Conservation (phyloP, 2,113 vertebrate species). For the Clarias batrachus region DNA sequence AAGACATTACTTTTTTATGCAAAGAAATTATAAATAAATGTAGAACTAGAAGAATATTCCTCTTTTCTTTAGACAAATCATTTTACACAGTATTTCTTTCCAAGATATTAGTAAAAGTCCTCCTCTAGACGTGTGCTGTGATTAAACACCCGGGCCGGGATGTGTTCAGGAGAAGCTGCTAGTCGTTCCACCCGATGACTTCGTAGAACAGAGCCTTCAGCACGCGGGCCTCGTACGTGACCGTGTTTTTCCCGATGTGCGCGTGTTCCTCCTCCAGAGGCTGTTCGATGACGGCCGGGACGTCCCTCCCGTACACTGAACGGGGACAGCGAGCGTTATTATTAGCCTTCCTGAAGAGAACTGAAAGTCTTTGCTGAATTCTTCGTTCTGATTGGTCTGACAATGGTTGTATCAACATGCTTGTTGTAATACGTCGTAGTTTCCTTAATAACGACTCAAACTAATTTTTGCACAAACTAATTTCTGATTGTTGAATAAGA, state of each 20-base stretch:
- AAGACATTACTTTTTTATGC: neutral
- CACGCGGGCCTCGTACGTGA: slow-evolving; percentile 90
- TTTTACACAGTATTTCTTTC: neutral
- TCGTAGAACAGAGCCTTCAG: slow-evolving; percentile 88
- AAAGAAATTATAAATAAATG: slow-evolving; percentile 1
- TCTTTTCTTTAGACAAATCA: neutral
- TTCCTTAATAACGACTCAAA: neutral
- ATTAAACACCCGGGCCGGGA: neutral
- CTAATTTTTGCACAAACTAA: neutral
- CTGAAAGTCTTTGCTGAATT: neutral
- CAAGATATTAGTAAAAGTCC: neutral
- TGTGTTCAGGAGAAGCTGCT: slow-evolving; percentile 24
- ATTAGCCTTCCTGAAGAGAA: slow-evolving; percentile 44
- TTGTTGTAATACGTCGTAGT: neutral
- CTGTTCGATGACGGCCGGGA: slow-evolving; percentile 87
- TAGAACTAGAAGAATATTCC: neutral
- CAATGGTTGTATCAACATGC: neutral
- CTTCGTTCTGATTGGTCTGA: neutral
- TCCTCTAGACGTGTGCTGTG: neutral
- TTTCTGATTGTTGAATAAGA: neutral
- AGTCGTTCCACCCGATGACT: slow-evolving; percentile 84
- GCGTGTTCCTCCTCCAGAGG: slow-evolving; percentile 86
- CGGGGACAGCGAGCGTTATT: slow-evolving; percentile 23
- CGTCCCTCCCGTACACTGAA: slow-evolving; percentile 77
- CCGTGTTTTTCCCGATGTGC: slow-evolving; percentile 88